A percentile compares a stretch with the other conserved stretches of the same genome.
Conservation (phyloP, 2,113 vertebrate genomes). For the Brachyistius frenatus region DNA sequence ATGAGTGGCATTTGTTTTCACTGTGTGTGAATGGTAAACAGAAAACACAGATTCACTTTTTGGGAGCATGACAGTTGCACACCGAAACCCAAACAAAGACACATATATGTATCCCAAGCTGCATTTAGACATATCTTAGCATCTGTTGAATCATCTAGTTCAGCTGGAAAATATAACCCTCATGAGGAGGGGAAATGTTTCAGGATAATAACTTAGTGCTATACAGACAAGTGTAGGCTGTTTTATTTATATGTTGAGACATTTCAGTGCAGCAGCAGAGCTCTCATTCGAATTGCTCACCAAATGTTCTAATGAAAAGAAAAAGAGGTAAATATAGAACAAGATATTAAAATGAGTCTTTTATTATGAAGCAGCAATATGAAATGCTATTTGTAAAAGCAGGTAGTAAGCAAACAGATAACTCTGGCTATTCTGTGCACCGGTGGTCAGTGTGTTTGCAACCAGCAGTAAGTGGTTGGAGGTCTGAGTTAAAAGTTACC, state of each 20-base stretch:
- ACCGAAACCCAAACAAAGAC: not conserved
- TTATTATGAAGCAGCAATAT: too few relatives aligned
- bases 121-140: slow-evolving; percentile 6
- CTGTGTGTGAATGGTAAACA: slow-evolving; percentile 14
- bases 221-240: too few relatives aligned
- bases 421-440: too few relatives aligned
- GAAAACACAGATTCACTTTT: not conserved
- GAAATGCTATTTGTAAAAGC: too few relatives aligned
- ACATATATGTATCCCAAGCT: not conserved
- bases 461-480: too few relatives aligned
- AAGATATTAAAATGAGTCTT: not conserved
- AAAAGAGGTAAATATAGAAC: not conserved
- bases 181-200: too few relatives aligned
- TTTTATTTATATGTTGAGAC: too few relatives aligned
- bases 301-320: not conserved
- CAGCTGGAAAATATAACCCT: not conserved
- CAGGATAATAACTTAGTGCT: too few relatives aligned
- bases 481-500: too few relatives aligned
- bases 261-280: not conserved
- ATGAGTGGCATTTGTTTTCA: not conserved
- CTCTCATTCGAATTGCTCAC: not conserved
- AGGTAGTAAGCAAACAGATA: too few relatives aligned
- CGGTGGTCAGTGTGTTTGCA: too few relatives aligned
- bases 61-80: not conserved
- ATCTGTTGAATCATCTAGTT: not conserved